phyloP scores from a whole-genome alignment of 1,140 invertebrate genomes.

The Drosophila watanabei region DNA sequence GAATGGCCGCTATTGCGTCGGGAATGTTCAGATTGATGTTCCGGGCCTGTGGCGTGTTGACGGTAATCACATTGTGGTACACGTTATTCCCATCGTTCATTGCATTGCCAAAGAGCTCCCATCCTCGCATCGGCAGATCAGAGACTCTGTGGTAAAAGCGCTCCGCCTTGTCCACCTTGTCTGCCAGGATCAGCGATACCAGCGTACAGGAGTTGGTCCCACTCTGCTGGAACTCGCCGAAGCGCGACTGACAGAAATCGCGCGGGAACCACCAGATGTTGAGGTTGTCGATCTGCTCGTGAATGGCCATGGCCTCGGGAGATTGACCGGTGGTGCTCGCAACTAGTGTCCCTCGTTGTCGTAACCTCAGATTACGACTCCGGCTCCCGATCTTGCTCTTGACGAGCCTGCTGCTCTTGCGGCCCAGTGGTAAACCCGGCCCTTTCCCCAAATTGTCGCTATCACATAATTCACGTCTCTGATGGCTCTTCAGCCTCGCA shows the following conservation, averaged over 20 bases:
- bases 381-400: slow-evolving; percentile 2
- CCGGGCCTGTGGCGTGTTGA: slow-evolving; percentile 54
- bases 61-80: slow-evolving; percentile 73
- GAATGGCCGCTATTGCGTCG: slow-evolving; percentile 74
- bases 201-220: slow-evolving; percentile 83
- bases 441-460: slow-evolving; percentile 39
- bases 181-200: slow-evolving; percentile 76
- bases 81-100: slow-evolving; percentile 82
- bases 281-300: slow-evolving; percentile 78
- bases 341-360: slow-evolving; percentile 1
- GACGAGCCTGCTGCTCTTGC: slow-evolving; percentile 12
- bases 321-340: neutral
- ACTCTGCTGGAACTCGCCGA: slow-evolving; percentile 74
- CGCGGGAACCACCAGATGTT: slow-evolving; percentile 84
- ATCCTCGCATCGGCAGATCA: slow-evolving; percentile 65
- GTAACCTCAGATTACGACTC: slow-evolving; percentile 1
- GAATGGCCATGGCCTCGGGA: slow-evolving; percentile 66
- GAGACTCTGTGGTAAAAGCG: slow-evolving; percentile 63
- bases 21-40: slow-evolving; percentile 81
- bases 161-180: slow-evolving; percentile 73
- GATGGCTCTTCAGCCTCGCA: slow-evolving; percentile 12
- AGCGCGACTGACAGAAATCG: slow-evolving; percentile 79
- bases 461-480: slow-evolving; percentile 64
- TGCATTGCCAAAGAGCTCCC: slow-evolving; percentile 77
- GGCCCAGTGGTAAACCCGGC: slow-evolving; percentile 35